Conservation (phyloP, 1,140 invertebrate genomes). For the Nephila pilipes region DNA sequence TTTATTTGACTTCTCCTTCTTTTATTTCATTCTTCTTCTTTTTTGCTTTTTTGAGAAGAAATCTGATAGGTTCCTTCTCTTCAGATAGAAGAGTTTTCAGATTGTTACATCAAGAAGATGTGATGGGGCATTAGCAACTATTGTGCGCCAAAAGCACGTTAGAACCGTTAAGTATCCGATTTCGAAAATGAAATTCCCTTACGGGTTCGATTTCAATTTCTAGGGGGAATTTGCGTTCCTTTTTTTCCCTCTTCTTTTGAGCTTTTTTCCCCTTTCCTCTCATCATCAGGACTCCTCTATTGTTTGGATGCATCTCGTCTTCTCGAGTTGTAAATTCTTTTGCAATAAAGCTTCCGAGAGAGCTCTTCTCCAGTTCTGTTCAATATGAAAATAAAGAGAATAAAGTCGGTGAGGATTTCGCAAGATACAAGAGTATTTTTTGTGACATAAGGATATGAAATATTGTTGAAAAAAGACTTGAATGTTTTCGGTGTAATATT, state of each 20-base stretch:
- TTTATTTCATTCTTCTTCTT: slow-evolving; percentile 29
- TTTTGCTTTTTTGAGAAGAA: slow-evolving; percentile 49
- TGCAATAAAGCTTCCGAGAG: background rate
- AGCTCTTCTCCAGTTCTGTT: background rate
- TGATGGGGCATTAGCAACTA: slow-evolving; percentile 73
- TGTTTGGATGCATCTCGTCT: slow-evolving; percentile 1
- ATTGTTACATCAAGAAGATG: slow-evolving; percentile 69
- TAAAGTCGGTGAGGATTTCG: background rate
- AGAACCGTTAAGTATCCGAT: slow-evolving; percentile 73
- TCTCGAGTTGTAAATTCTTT: background rate
- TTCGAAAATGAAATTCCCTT: slow-evolving; percentile 73
- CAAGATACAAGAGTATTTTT: background rate
- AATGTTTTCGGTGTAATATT: background rate
- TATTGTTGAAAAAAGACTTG: background rate
- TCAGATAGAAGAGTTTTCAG: slow-evolving; percentile 38
- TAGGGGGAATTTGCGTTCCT: slow-evolving; percentile 57
- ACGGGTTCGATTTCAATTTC: slow-evolving; percentile 72
- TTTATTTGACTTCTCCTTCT: slow-evolving; percentile 72
- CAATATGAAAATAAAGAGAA: slow-evolving; percentile 9
- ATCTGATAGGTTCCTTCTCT: slow-evolving; percentile 47
- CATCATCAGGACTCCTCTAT: slow-evolving; percentile 32
- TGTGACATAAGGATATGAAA: background rate
- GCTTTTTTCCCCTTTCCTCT: background rate
- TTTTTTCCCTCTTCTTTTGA: background rate
- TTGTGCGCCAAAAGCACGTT: slow-evolving; percentile 56